Base-by-base conservation (phyloP, 2,888 invertebrate species). In the Tenthredo notha region DNA sequence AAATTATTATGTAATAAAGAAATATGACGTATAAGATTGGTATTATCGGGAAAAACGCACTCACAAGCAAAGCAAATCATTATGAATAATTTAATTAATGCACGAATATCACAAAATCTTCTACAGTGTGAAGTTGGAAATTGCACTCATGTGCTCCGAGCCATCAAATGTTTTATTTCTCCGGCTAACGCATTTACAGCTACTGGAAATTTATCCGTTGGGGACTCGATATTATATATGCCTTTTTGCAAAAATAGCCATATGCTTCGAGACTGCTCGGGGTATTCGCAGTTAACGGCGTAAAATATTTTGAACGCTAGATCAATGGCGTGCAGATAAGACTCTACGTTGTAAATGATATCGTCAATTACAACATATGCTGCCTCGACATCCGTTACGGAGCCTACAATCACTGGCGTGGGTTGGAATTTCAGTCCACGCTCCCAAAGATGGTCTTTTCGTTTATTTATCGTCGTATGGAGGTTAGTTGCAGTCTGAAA, bases 281-380 rank as follows among this genome's bases (percentile, higher is more conserved):
- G 74, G 74, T 74, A 84, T 33, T 74, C 33, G 58, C 84, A 84
- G 25, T 84, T 54, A 25, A 40, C 84, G 54, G 33, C 33, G 37
- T 37, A 37, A 7, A 37, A 84, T 40, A 67, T 21, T 74, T 84
- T 75, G 54, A 21, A 84, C 74, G 50, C 37, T 18, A 84, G 21
- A 58, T 72, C 72, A 9, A 84, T 74, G 65, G 74, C 74, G 18
- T 50, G 29, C 5, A 84, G 12, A 50, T 74, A 18, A 0, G 74
- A 84, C 10, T 33, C n/a, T 10, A 18, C 25, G 18, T 29, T 50
- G 29, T 58, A 84, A 43, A 61, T 74, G 18, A 84, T 58, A 1
- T 84, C 75, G 43, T 84, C 74, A 18, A 84, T 21, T 12, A 75
- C 84, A 4, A 84, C 84, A 15, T 84, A 58, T 18, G 37, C 37